A percentile compares a stretch with the other conserved stretches of the same genome.
These are phyloP conservation scores for Kuschelorhynchus macadamiae DNA, from an alignment of 2,888 invertebrate genomes.

Conservation along the genomic window DNA sequence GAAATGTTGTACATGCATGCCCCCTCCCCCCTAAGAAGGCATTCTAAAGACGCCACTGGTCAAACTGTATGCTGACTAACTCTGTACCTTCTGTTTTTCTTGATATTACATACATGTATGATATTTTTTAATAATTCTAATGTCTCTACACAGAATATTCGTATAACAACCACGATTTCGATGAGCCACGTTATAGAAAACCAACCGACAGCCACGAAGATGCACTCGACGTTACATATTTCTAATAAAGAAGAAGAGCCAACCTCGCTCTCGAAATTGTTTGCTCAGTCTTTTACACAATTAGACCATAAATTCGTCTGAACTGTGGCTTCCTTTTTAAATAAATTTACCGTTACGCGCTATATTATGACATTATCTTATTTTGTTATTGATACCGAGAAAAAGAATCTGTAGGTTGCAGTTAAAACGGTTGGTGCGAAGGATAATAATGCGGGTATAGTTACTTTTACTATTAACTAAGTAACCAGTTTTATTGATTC, in stretches of 20 bases:
- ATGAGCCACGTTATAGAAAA: no score
- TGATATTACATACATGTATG: no score
- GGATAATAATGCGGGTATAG: not conserved
- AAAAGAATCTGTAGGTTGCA: conserved; percentile 29
- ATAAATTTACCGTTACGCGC: conserved; percentile 28
- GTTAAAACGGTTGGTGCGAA: conserved; percentile 8
- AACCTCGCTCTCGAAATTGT: conserved; percentile 16
- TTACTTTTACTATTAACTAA: conserved; percentile 23
- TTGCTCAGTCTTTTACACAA: conserved; percentile 33
- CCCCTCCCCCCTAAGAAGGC: no score
- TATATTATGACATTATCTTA: conserved; percentile 28
- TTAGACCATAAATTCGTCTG: conserved; percentile 28
- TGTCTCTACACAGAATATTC: no score
- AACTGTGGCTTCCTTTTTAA: conserved; percentile 29
- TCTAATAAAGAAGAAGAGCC: conserved; percentile 1
- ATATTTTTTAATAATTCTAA: no score
- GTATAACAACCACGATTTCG: no score
- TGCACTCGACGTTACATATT: not conserved
- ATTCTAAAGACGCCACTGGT: no score
- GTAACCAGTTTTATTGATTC: not conserved
- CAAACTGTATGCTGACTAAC: no score
- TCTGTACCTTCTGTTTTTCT: no score
- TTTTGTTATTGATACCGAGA: conserved; percentile 30
- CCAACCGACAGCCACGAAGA: no score
- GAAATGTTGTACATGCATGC: no score